Base-by-base conservation (phyloP, 2,888 invertebrate genomes). In the Hydrotaea diabolus region DNA sequence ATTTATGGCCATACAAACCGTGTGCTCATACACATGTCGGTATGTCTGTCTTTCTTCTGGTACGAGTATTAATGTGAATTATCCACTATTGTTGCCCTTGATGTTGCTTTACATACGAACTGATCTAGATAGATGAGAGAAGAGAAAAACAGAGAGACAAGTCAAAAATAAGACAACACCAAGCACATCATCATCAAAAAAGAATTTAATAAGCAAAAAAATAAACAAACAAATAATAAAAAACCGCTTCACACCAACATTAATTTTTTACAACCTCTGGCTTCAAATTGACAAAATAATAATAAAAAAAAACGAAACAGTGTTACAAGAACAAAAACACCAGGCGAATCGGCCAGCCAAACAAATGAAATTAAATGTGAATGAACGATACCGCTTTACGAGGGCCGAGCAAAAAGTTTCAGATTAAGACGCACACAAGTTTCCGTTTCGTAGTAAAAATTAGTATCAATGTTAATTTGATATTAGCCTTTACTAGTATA, bases 191-290 rank as follows among this genome's bases (percentile, higher is more conserved):
- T 82, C 86, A 80, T 46, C 46, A 53, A 75, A 15, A 66, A 66
- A 74, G 43, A 75, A 49, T 71, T 74, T 69, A 69, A 74, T 74
- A 80, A 71, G 66, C 55, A 77, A 77, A 77, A n/a, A n/a, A 77
- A 53, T 23, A 77, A 69, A 55, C 72, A 80, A 73, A 72, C 72
- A 81, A 73, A 82, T 76, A 78, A 80, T 83, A 72, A 80, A 85
- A 80, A 77, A 71, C 23, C 72, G 55, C 46, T 78, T 82, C 66
- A 81, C 75, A 81, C 64, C 49, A 59, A 76, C 66, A 84, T 80
- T 66, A 81, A 81, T 66, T 74, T 81, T 84, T 84, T 81, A 84
- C 76, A 81, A 73, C 66, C 81, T 78, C 23, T 17, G 64, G 74
- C 55, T 76, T 78, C 57, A 73, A 73, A 76, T 73, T 81, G 78